Evolutionary conservation across 2,797 vertebrate genomes (phyloP), one percentile per base, ranked within the genome.

Genomic region (Falco biarmicus): DNA sequence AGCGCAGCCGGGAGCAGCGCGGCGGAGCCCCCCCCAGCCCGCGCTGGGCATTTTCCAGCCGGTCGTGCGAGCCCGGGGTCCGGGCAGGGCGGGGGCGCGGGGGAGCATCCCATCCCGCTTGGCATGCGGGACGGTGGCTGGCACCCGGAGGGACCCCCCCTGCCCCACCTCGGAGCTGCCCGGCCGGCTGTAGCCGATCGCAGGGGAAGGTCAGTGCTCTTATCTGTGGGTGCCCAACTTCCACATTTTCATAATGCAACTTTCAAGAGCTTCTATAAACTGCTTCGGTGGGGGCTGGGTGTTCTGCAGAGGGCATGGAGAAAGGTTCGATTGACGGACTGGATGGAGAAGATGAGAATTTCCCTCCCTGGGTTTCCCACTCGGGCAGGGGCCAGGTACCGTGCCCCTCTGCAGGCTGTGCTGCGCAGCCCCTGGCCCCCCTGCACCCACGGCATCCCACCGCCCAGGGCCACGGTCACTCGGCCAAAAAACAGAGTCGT

Each of bases 161-260:
- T 37, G 68, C 76, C 84, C 51, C 54, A 2, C 60, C 48, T 51
- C 20, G 19, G 34, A 11, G 32, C 66, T 56, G 87, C 70, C 64
- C 76, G 6, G 4, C 28, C 39, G 28, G 22, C 79, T 22, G 81
- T 6, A 29, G 79, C 78, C 65, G 16, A 66, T 53, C 24, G 6
- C 18, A 56, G 76, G 1, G 47, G 65, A 90, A 93, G 95, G 96
- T 96, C 95, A 81, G 89, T 59, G 84, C 95, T 96, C 77, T 82
- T 89, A 54, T 85, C 84, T 87, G 96, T 11, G 90, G 70, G 90
- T 76, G 88, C 75, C 69, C 94, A 75, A 96, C 96, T 96, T 96
- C 93, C 95, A 96, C 81, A 59, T 97, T 97, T 89, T 84, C 84
- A 31, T 50, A 69, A 43, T 34, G 91, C 84, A 97, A 95, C 95